Conservation (phyloP, 1,140 invertebrate genomes). For the Trichonephila inaurata region DNA sequence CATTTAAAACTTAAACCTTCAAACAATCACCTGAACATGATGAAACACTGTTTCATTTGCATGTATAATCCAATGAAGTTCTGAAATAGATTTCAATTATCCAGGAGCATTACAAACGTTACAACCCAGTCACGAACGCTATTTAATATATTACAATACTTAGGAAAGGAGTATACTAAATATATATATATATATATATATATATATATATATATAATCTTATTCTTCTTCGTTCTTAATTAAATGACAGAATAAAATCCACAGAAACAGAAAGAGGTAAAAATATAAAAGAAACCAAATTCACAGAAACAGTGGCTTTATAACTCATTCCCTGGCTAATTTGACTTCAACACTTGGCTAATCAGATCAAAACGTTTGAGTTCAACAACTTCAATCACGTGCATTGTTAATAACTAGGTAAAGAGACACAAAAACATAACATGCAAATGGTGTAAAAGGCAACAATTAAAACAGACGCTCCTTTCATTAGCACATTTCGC, state of each 20-base stretch:
- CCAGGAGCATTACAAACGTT: no score
- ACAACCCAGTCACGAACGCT: no score
- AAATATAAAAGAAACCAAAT: not conserved
- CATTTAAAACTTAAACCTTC: no score
- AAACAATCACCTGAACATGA: no score
- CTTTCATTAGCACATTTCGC: conserved; percentile 8
- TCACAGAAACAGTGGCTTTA: not conserved
- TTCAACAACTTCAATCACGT: not conserved
- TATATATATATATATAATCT: not conserved
- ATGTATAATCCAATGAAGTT: no score
- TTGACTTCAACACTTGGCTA: not conserved
- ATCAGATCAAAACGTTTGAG: not conserved
- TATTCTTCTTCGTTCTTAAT: not conserved
- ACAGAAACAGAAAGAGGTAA: no score
- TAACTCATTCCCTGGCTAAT: not conserved
- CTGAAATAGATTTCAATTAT: no score
- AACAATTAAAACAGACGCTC: conserved; percentile 36
- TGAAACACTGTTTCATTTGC: no score
- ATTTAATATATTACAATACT: not conserved
- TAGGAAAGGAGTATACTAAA: not conserved
- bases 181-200: not conserved
- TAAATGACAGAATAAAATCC: not conserved
- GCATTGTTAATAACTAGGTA: not conserved
- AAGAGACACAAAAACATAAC: not conserved
- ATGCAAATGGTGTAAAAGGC: not conserved